phyloP scores from a whole-genome alignment of 1,140 invertebrate species.

The Zaprionus tsacasi region DNA sequence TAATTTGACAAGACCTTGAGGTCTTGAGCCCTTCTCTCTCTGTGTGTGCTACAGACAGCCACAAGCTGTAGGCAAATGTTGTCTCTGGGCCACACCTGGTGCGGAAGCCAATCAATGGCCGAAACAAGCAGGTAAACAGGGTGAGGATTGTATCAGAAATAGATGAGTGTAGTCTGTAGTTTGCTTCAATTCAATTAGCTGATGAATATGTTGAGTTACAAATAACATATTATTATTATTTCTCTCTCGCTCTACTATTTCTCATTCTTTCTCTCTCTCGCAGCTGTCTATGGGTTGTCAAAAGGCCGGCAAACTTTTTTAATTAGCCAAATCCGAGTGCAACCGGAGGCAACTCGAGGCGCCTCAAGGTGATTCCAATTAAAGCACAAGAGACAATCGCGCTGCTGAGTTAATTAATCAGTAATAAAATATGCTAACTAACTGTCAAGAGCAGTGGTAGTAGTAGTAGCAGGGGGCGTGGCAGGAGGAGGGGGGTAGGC shows the following conservation, averaged over 20 bases:
- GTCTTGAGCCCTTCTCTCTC: background rate
- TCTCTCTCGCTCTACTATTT: background rate
- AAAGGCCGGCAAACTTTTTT: constrained; percentile 67
- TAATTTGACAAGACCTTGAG: constrained; percentile 73
- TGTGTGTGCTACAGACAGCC: constrained; percentile 27
- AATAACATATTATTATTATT: constrained; percentile 8
- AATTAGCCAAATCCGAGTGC: constrained; percentile 65
- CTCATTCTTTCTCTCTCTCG: background rate
- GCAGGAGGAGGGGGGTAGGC: background rate
- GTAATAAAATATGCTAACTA: constrained; percentile 74
- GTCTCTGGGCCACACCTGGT: constrained; percentile 45
- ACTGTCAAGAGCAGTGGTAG: constrained; percentile 46
- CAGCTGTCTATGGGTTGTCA: constrained; percentile 36
- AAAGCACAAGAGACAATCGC: constrained; percentile 47
- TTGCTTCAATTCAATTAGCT: constrained; percentile 13
- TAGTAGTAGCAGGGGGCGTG: background rate
- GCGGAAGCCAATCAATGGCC: constrained; percentile 55
- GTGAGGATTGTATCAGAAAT: background rate
- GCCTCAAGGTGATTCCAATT: constrained; percentile 48
- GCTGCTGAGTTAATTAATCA: constrained; percentile 72
- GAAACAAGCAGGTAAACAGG: constrained; percentile 33
- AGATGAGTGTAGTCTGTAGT: background rate
- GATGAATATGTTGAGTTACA: constrained; percentile 12
- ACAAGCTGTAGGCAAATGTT: constrained; percentile 37
- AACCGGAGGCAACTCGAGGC: constrained; percentile 53